A percentile compares a stretch with the other conserved stretches of the same genome.
phyloP scores from a whole-genome alignment of 1,140 invertebrate genomes.

The Trichomalopsis sarcophagae region DNA sequence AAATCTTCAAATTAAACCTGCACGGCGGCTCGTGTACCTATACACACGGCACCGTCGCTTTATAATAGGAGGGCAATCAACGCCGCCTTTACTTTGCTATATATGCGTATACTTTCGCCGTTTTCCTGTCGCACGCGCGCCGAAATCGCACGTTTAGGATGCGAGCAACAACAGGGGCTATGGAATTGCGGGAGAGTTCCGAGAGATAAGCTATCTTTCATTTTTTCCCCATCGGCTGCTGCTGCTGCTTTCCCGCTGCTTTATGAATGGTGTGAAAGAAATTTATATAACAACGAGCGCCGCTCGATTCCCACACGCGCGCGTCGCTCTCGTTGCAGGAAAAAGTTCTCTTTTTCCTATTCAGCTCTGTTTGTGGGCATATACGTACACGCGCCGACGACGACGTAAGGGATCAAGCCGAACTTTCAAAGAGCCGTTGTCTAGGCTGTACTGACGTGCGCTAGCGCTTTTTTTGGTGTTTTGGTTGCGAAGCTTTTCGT shows the following conservation, averaged over 20 bases:
- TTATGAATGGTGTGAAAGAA: constrained; percentile 51
- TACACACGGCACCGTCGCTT: not conserved
- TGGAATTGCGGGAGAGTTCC: constrained; percentile 27
- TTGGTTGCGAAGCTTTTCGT: no score
- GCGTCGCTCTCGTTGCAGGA: not conserved
- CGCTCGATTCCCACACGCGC: constrained; percentile 41
- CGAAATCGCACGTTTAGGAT: not conserved
- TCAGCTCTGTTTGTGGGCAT: not conserved
- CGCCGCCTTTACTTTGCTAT: not conserved
- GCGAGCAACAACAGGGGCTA: not conserved
- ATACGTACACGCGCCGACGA: not conserved
- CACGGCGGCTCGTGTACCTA: not conserved
- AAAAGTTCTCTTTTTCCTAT: constrained; percentile 28
- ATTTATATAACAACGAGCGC: constrained; percentile 49
- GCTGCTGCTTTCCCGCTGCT: constrained; percentile 29
- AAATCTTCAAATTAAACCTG: no score
- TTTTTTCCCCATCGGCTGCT: constrained; percentile 18
- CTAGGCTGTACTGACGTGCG: not conserved
- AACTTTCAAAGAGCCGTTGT: constrained; percentile 22
- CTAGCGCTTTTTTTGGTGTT: no score
- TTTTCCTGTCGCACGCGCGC: not conserved
- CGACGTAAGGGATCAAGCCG: constrained; percentile 1
- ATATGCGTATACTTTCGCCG: not conserved
- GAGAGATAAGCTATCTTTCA: constrained; percentile 34
- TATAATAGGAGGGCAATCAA: not conserved